Evolutionary conservation across 1,140 invertebrate species (phyloP).

Genomic region (Scaptodrosophila lebanonensis): DNA sequence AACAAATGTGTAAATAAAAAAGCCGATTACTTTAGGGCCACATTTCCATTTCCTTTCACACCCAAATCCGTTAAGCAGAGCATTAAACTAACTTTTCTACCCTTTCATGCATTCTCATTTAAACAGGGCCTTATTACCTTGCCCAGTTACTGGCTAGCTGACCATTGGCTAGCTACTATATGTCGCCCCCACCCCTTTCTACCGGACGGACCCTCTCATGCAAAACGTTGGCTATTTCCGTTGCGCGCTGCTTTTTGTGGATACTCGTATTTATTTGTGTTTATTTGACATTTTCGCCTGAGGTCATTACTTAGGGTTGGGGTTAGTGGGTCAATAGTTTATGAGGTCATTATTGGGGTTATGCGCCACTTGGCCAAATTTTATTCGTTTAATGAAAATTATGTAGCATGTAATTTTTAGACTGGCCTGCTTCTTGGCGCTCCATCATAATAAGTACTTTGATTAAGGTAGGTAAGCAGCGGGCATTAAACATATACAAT

Average conservation of each 20-base stretch:
- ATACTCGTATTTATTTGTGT: constrained; percentile 40
- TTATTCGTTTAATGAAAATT: constrained; percentile 46
- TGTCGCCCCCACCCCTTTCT: too few relatives aligned
- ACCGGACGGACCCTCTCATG: too few relatives aligned
- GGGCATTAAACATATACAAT: constrained; percentile 61
- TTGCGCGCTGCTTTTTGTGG: constrained; percentile 17
- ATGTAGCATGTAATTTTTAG: constrained; percentile 56
- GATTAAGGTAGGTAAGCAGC: constrained; percentile 20
- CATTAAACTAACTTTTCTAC: too few relatives aligned
- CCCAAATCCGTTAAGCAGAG: too few relatives aligned
- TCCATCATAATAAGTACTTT: constrained; percentile 22
- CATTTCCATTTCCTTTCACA: too few relatives aligned
- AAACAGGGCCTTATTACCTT: too few relatives aligned
- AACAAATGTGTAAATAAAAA: too few relatives aligned
- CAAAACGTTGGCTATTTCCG: constrained; percentile 48
- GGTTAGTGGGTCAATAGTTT: constrained; percentile 72
- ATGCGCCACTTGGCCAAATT: constrained; percentile 18
- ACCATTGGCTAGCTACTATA: too few relatives aligned
- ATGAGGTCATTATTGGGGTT: constrained; percentile 51
- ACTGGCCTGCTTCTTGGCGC: constrained; percentile 42
- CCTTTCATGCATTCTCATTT: too few relatives aligned
- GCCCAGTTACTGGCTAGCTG: too few relatives aligned
- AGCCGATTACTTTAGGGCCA: too few relatives aligned
- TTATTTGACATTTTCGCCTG: constrained; percentile 61
- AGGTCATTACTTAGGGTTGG: constrained; percentile 65